phyloP scores from a whole-genome alignment of 2,113 vertebrate species.

The Perca fluviatilis region DNA sequence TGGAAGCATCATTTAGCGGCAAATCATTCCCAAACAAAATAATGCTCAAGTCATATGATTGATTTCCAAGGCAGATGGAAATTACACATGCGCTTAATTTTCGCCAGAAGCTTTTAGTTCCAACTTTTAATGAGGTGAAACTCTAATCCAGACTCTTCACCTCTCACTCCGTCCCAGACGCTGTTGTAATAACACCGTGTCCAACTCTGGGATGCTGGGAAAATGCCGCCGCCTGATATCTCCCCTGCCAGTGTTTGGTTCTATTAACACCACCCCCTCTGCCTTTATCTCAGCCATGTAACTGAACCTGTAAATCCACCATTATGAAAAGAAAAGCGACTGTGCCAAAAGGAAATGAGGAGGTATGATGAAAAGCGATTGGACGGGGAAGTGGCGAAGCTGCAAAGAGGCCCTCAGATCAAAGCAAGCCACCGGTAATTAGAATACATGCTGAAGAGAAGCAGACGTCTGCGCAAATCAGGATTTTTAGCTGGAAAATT shows the following conservation, averaged over 20 bases:
- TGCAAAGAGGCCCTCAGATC: conserved; percentile 69
- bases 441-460: conserved; percentile 79
- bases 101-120: conserved; percentile 34
- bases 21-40: conserved; percentile 1
- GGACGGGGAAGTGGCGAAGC: conserved; percentile 72
- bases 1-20: not conserved
- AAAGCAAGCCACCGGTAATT: conserved; percentile 81
- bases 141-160: conserved; percentile 56
- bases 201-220: conserved; percentile 8
- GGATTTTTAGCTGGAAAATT: conserved; percentile 80
- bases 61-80: conserved; percentile 60
- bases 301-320: conserved; percentile 67
- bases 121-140: conserved; percentile 76
- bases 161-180: conserved; percentile 32
- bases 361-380: conserved; percentile 77
- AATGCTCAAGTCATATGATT: conserved; percentile 28
- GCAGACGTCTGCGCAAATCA: conserved; percentile 69
- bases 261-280: conserved; percentile 60
- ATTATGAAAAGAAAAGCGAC: conserved; percentile 55
- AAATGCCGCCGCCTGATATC: conserved; percentile 3
- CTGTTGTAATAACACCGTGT: conserved; percentile 29
- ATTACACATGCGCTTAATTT: conserved; percentile 38
- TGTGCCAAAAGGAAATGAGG: conserved; percentile 78
- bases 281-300: conserved; percentile 60
- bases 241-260: conserved; percentile 56